Base-by-base conservation (phyloP, 1,140 invertebrate genomes). In the Coboldia fuscipes region DNA sequence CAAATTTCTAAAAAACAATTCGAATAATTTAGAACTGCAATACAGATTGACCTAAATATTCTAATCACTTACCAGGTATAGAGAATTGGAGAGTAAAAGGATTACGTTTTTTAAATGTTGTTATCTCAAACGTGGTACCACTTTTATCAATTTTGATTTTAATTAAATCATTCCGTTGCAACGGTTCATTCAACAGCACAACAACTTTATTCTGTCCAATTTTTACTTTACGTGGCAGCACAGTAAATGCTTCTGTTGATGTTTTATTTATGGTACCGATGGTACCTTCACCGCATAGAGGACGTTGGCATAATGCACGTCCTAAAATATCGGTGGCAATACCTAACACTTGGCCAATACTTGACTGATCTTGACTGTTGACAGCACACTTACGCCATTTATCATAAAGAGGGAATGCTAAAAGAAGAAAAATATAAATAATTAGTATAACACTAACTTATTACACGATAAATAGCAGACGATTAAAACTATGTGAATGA, bases 21-120 rank as follows among this genome's bases (percentile, higher is more conserved):
- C 16, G 12, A 38, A 17, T 8, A 24, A 24, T 24, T 24, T n/a
- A 24, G n/a, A 8, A n/a, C n/a, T 24, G n/a, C 7, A 8, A 8
- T 24, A 24, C 7, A 22, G 23, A 28, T 12, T 15, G 9, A 20
- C 26, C 8, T 24, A 14, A 29, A 15, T 19, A n/a, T n/a, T n/a
- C n/a, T 7, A 14, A 27, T 32, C 16, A 32, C 36, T 48, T 56
- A 66, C 65, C 60, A 45, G 70, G 78, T 45, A 83, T 74, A 34
- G 72, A 65, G 45, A 83, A 79, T 44, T 82, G 78, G 19, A 83
- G 52, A 0, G 77, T 77, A 42, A 80, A 83, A 0, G 79, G 78
- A 51, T 85, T 83, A 41, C 77, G 64, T 41, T 68, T 66, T 43
- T 81, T 83, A 32, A 79, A 68, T 30, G 67, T 67, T 21, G 61